These are phyloP conservation scores for Hipparchia sbordonii DNA, from an alignment of 2,888 invertebrate species.

Conservation along the genomic window DNA sequence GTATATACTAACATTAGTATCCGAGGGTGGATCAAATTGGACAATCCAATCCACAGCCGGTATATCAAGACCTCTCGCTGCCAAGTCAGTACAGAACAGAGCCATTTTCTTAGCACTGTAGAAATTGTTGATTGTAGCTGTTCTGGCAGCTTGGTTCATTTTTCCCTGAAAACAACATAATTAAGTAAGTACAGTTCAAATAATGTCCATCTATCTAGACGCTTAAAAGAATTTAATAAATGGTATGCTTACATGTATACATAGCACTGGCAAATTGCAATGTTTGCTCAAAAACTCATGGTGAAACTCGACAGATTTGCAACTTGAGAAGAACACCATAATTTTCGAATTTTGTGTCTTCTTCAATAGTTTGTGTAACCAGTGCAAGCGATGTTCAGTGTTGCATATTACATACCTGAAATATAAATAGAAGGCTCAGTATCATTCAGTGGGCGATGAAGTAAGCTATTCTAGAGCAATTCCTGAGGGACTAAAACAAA, in stretches of 20 bases:
- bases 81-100: conserved; percentile 98
- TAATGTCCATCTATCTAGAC: no score
- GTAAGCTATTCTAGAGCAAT: no score
- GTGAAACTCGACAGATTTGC: conserved; percentile 97
- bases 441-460: no score
- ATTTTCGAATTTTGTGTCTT: conserved; percentile 96
- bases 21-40: conserved; percentile 99
- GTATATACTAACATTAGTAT: conserved; percentile 57
- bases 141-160: conserved; percentile 97
- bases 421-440: not conserved
- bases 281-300: conserved; percentile 94
- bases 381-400: conserved; percentile 94
- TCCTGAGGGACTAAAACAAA: no score
- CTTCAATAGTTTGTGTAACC: conserved; percentile 97
- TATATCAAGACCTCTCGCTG: conserved; percentile 97
- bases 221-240: not conserved
- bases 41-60: conserved; percentile 99
- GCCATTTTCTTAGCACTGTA: conserved; percentile 95
- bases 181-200: not conserved
- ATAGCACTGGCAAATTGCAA: conserved; percentile 94
- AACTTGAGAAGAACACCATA: conserved; percentile 98
- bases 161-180: conserved; percentile 89
- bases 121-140: conserved; percentile 97
- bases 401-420: conserved; percentile 94
- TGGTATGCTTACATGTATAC: conserved; percentile 92